Base-by-base conservation (phyloP, 37 sponge, comb jelly and placozoan species). In the Oscarella lobularis region DNA sequence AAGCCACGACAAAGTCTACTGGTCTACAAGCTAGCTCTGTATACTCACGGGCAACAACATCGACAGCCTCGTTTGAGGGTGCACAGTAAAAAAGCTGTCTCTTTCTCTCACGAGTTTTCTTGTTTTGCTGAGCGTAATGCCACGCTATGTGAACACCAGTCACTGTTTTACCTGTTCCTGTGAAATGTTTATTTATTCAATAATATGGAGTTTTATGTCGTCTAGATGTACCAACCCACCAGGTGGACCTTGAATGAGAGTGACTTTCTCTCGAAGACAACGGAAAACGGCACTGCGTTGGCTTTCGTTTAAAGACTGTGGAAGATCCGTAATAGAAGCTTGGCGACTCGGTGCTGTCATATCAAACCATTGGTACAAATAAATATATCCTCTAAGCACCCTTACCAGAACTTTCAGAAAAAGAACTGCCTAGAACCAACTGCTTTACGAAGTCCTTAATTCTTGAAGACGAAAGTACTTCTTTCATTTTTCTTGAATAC, bases 91-190 rank as follows among this genome's bases (percentile, higher is more conserved):
- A 48, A 9, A 48, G 14, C 14, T 20, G 60, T 27, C 9, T 20
- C 60, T 48, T 48, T 27, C 20, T 20, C 14, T 48, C 60, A 48
- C 60, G 9, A 20, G 14, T 48, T 20, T 27, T 48, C 20, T 20
- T 20, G 20, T 48, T n/a, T 48, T 48, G 60, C 14, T 20, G 60
- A 27, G 20, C 9, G 20, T 27, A 48, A 20, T 48, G 60, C 9
- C 9, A 9, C 60, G 60, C 60, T 48, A 48, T 48, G 60, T 48
- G 60, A 48, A 20, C 60, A 27, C 60, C 60, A 48, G 60, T 48
- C 60, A 48, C 60, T 48, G 60, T 48, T 48, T 48, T 48, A 20
- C 60, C 60, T 27, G 60, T 48, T 9, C 60, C 60, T 48, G 60
- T 27, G 9, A 48, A 48, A 48, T 27, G 14, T 27, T 27, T 27